Conservation (phyloP, 2,113 vertebrate genomes). For the Oryzias celebensis region DNA sequence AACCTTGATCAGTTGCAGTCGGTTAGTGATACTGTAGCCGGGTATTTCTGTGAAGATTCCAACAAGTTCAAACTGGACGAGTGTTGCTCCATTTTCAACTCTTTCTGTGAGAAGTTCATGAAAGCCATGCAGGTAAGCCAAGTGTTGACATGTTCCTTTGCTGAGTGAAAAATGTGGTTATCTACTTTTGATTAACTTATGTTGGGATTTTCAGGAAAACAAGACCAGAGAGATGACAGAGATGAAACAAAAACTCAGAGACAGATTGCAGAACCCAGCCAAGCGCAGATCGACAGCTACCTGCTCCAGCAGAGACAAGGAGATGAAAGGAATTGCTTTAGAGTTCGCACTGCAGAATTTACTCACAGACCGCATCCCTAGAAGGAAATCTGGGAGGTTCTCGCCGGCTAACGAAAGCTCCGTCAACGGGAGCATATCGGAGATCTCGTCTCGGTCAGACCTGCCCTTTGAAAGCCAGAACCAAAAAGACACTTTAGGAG, state of each 20-base stretch:
- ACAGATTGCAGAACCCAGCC: constrained; percentile 50
- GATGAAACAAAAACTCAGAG: constrained; percentile 67
- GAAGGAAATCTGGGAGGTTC: constrained; percentile 39
- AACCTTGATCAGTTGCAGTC: constrained; percentile 61
- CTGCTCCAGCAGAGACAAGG: constrained; percentile 76
- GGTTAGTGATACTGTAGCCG: constrained; percentile 67
- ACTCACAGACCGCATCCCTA: constrained; percentile 35
- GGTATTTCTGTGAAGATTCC: constrained; percentile 80
- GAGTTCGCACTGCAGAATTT: constrained; percentile 71
- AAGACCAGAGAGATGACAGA: constrained; percentile 67
- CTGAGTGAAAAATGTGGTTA: not conserved
- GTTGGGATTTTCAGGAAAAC: constrained; percentile 70
- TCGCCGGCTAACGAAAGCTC: constrained; percentile 51
- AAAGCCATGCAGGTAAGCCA: constrained; percentile 70
- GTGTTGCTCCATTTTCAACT: constrained; percentile 76
- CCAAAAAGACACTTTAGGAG: not conserved
- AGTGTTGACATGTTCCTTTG: not conserved
- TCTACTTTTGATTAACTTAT: not conserved
- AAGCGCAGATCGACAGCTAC: constrained; percentile 80
- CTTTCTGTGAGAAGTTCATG: constrained; percentile 75
- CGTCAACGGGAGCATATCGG: constrained; percentile 37
- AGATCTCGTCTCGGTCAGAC: constrained; percentile 50
- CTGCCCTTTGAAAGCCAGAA: constrained; percentile 4
- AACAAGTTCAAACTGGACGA: constrained; percentile 75
- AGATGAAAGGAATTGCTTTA: constrained; percentile 69